Evolutionary conservation across 1,140 invertebrate species (phyloP), one percentile per base, ranked within the genome.

Genomic region (Caerostris darwini): DNA sequence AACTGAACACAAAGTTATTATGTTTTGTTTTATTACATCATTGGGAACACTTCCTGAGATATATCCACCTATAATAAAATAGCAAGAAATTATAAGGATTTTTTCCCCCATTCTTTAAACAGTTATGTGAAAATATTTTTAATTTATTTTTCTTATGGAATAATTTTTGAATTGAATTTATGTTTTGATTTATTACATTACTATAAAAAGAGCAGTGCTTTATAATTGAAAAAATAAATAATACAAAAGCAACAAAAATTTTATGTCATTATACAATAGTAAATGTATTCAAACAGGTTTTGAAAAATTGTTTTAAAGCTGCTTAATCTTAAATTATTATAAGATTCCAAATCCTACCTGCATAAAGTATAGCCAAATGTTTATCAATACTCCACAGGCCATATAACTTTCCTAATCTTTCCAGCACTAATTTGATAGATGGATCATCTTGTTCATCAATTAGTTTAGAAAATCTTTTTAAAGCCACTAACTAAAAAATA

Each of bases 311-410:
- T 2, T 34, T 34, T 34, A 34, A 34, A 34, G 34, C 34, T 34
- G 34, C 0, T 34, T 34, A 34, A 34, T 34, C 34, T 34, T 34
- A 34, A 34, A 34, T 34, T 34, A 67, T 3, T 10, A 14, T 67
- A 67, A 67, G 64, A 12, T 67, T 14, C 59, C 19, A n/a, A 82
- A 91, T 53, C 12, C 34, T 95, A 96, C 96, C 98, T 95, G 98
- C 97, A 96, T 98, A 98, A 85, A 98, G 96, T 82, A 97, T 97
- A 64, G 97, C 97, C 93, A 98, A 95, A 96, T 98, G 97, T 95
- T 97, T 97, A 95, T 98, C 98, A 92, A 98, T 95, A 50, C 96
- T 96, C 96, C 97, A 97, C 50, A 98, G 96, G 12, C 97, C 97
- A 95, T 97, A 98, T 3, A 99, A 95, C 17, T 97, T 96, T 95